Percentiles rank a stretch among this genome's conserved stretches.
phyloP scores from a whole-genome alignment of 2,888 invertebrate species.

The Mayetiola destructor region DNA sequence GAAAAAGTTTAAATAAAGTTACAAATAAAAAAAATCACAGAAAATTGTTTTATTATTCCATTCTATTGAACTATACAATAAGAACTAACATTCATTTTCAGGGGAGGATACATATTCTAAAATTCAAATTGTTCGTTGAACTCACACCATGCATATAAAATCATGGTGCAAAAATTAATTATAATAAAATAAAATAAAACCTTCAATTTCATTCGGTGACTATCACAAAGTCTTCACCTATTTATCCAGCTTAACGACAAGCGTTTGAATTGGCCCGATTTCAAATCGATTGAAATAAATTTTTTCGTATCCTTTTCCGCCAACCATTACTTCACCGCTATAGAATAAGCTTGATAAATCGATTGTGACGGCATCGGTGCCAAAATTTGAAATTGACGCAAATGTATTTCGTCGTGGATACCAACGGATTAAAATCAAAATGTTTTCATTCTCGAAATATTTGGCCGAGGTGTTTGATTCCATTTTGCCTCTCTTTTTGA shows the following conservation, averaged over 20 bases:
- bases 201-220: no score
- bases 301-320: constrained; percentile 22
- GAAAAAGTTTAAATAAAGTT: no score
- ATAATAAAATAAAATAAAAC: no score
- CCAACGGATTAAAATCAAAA: constrained; percentile 60
- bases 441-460: constrained; percentile 44
- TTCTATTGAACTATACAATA: no score
- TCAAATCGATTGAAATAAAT: constrained; percentile 35
- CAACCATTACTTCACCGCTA: constrained; percentile 41
- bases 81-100: no score
- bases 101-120: no score
- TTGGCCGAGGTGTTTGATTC: constrained; percentile 54
- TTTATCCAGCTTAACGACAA: constrained; percentile 47
- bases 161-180: no score
- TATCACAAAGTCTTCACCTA: constrained; percentile 25
- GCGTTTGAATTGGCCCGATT: constrained; percentile 44
- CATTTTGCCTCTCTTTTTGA: constrained; percentile 47
- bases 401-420: constrained; percentile 65
- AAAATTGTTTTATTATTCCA: no score
- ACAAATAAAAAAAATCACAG: no score
- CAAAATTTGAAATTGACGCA: constrained; percentile 61
- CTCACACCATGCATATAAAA: no score
- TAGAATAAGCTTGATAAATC: constrained; percentile 65
- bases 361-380: constrained; percentile 42
- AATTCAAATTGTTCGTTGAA: no score